Percentiles rank a stretch among this genome's conserved stretches.
Conservation (phyloP, 2,888 invertebrate genomes). For the Drosophila yooni region DNA sequence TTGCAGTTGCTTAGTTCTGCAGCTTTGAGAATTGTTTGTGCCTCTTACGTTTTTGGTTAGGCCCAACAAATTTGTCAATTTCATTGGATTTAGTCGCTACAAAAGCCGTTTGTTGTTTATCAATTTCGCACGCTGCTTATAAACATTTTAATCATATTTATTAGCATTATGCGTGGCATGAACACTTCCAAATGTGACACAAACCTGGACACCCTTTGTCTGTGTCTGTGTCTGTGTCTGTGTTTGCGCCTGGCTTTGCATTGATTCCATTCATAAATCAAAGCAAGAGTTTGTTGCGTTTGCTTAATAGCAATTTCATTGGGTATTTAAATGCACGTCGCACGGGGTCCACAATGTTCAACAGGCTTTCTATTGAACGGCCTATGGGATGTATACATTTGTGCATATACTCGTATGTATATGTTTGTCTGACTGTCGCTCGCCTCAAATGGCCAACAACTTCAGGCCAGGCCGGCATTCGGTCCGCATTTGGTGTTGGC, state of each 20-base stretch:
- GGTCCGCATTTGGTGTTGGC: conserved; percentile 65
- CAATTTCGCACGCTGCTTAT: conserved; percentile 18
- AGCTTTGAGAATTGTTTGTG: conserved; percentile 4
- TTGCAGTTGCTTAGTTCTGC: conserved; percentile 5
- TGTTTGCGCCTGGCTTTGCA: conserved; percentile 14
- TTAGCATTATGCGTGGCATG: conserved; percentile 35
- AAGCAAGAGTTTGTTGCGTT: conserved; percentile 39
- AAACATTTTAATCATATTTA: conserved; percentile 40
- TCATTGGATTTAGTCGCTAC: conserved; percentile 45
- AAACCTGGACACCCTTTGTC: conserved; percentile 18
- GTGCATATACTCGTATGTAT: conserved; percentile 4
- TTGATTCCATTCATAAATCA: conserved; percentile 59
- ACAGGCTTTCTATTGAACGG: conserved; percentile 28
- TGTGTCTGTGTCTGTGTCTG: conserved; percentile 22
- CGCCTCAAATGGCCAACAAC: conserved; percentile 69
- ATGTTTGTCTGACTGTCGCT: conserved; percentile 1
- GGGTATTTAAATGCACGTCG: conserved; percentile 58
- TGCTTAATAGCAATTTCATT: conserved; percentile 47
- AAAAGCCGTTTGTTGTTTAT: conserved; percentile 19
- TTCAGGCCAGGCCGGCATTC: conserved; percentile 42
- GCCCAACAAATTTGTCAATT: conserved; percentile 65
- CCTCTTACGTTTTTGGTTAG: not conserved
- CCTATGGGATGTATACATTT: conserved; percentile 8
- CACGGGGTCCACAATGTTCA: conserved; percentile 53
- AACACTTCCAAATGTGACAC: conserved; percentile 37